Evolutionary conservation across 2,888 invertebrate species (phyloP).

Genomic region (Yponomeuta sedellus): DNA sequence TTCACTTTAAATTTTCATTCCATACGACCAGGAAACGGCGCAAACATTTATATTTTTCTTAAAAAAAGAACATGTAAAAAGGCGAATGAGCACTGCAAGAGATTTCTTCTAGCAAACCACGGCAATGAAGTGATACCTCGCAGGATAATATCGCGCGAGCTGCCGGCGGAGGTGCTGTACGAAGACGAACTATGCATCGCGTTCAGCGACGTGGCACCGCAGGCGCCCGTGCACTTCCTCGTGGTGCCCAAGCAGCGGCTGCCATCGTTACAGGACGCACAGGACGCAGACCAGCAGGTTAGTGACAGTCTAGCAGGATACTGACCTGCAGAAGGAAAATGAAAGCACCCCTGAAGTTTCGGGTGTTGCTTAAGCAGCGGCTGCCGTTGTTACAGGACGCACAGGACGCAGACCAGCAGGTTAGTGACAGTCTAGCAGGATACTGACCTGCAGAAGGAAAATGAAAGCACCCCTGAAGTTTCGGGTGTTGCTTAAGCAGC

Average conservation of each 20-base stretch:
- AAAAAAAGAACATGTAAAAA: too few relatives aligned
- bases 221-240: constrained; percentile 90
- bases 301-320: constrained; percentile 20
- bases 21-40: too few relatives aligned
- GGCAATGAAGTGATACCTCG: constrained; percentile 30
- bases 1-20: too few relatives aligned
- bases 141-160: constrained; percentile 82
- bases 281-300: constrained; percentile 78
- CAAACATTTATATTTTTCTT: too few relatives aligned
- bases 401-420: constrained; percentile 77
- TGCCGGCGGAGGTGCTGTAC: constrained; percentile 87
- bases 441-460: neutral
- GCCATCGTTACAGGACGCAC: constrained; percentile 77
- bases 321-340: neutral
- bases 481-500: constrained; percentile 86
- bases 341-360: constrained; percentile 85
- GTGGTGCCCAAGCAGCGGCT: constrained; percentile 88
- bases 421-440: constrained; percentile 31
- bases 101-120: neutral
- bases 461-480: constrained; percentile 90
- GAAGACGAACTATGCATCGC: constrained; percentile 89
- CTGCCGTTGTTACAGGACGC: constrained; percentile 80
- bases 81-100: too few relatives aligned
- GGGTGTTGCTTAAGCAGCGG: constrained; percentile 87
- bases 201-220: constrained; percentile 87